Evolutionary conservation across 2,888 invertebrate species (phyloP).

Genomic region (Eupsilia transversa): DNA sequence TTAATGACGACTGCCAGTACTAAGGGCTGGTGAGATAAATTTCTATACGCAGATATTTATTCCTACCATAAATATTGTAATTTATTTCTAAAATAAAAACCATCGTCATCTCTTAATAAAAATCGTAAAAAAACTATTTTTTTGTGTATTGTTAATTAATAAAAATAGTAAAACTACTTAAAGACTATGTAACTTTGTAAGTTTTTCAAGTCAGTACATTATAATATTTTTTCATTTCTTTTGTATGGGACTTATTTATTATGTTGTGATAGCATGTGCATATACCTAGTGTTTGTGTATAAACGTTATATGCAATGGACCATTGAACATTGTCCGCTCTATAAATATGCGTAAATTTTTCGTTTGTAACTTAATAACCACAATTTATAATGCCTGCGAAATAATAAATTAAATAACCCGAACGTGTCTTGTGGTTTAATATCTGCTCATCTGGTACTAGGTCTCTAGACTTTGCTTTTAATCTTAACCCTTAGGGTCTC

Average conservation of each 20-base stretch:
- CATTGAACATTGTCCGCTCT: slow-evolving; percentile 44
- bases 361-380: slow-evolving; percentile 64
- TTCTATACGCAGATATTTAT: slow-evolving; percentile 77
- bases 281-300: slow-evolving; percentile 65
- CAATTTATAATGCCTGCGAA: slow-evolving; percentile 60
- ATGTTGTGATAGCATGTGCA: slow-evolving; percentile 76
- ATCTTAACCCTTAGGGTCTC: slow-evolving; percentile 55
- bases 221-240: slow-evolving; percentile 73
- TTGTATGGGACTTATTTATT: slow-evolving; percentile 83
- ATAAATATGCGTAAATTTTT: slow-evolving; percentile 63
- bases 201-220: slow-evolving; percentile 82
- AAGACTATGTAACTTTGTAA: slow-evolving; percentile 80
- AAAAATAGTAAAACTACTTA: slow-evolving; percentile 86
- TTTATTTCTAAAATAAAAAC: slow-evolving; percentile 67
- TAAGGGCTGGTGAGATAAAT: slow-evolving; percentile 74
- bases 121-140: slow-evolving; percentile 81
- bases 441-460: slow-evolving; percentile 72
- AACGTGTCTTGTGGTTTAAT: slow-evolving; percentile 66
- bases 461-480: slow-evolving; percentile 62
- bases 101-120: slow-evolving; percentile 80
- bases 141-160: slow-evolving; percentile 73
- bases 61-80: slow-evolving; percentile 67
- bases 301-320: not conserved
- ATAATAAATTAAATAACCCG: slow-evolving; percentile 66
- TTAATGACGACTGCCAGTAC: slow-evolving; percentile 50